Base-by-base conservation (phyloP, 2,888 invertebrate species). In the Helleia helle region DNA sequence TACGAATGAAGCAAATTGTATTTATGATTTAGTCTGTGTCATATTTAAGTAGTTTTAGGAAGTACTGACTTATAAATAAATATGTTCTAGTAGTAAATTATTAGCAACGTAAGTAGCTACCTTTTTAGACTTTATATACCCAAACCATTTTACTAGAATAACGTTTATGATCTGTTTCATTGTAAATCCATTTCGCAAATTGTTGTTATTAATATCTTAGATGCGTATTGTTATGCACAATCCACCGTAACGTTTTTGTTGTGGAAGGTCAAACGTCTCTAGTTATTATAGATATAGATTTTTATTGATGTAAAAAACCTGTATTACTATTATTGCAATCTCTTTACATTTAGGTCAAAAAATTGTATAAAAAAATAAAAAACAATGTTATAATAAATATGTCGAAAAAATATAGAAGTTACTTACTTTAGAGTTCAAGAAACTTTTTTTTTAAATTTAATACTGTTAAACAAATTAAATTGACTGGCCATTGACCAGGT, bases 1-100 rank as follows among this genome's bases (percentile, higher is more conserved):
- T 22, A 7, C 8, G 5, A 22, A 8, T 17, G 31, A 17, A n/a
- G 18, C 5, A 22, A 22, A 18, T 22, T 7, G 5, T 2, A 7
- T 8, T 22, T 8, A 7, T 22, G 18, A 18, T 18, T 22, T 27
- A 9, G 27, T 3, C 27, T 27, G 12, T 6, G 26, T 26, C n/a
- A 2, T 30, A 15, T 14, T 14, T n/a, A n/a, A 5, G 9, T 31
- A 18, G 31, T 15, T 1, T 31, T 31, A 31, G 31, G 18, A 31
- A 2, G 31, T 31, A 31, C 31, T 31, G 31, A 31, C 5, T 17
- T 31, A 31, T 31, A 31, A 11, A 18, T 29, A 18, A 15, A n/a
- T 5, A 9, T 17, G 11, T 18, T 18, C 9, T 18, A n/a, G 15
- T 31, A 31, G 31, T 6, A 15, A 17, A 31, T 17, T 9, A 31